Evolutionary conservation across 2,113 vertebrate species (phyloP).

Genomic region (Myotis brandtii): DNA sequence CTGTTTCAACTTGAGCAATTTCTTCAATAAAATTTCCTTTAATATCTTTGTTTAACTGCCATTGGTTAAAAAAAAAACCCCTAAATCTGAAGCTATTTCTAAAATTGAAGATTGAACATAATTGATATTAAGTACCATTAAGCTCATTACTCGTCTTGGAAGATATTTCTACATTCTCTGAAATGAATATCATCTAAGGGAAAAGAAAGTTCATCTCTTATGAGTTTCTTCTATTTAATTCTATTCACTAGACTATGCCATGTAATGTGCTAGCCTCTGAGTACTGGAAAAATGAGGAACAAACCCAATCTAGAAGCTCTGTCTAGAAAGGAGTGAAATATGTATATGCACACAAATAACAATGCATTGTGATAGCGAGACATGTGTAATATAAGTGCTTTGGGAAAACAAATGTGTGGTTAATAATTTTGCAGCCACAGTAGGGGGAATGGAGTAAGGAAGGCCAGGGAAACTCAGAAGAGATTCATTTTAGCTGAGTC

Average conservation of each 20-base stretch:
- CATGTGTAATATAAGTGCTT: not conserved
- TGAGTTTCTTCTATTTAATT: slow-evolving; percentile 57
- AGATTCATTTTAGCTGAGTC: not conserved
- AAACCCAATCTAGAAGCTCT: not conserved
- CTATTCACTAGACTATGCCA: slow-evolving; percentile 40
- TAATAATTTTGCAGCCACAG: not conserved
- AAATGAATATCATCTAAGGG: slow-evolving; percentile 59
- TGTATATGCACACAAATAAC: not conserved
- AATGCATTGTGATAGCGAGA: not conserved
- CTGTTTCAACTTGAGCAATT: slow-evolving; percentile 77
- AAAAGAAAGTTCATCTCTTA: slow-evolving; percentile 69
- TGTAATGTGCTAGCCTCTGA: not conserved
- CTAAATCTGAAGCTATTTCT: slow-evolving; percentile 77
- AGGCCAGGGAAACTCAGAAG: slow-evolving; percentile 20
- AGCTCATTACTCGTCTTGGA: slow-evolving; percentile 75
- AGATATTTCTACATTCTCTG: slow-evolving; percentile 70
- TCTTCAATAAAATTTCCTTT: slow-evolving; percentile 77
- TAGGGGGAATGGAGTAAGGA: not conserved
- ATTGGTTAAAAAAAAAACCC: slow-evolving; percentile 9
- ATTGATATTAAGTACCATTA: slow-evolving; percentile 83
- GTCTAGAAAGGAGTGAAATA: not conserved
- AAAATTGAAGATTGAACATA: slow-evolving; percentile 79
- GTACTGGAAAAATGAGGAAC: not conserved
- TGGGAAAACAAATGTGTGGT: not conserved
- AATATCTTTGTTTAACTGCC: slow-evolving; percentile 79